Conservation (phyloP, 2,888 invertebrate species). For the Holacanthella duospinosa region DNA sequence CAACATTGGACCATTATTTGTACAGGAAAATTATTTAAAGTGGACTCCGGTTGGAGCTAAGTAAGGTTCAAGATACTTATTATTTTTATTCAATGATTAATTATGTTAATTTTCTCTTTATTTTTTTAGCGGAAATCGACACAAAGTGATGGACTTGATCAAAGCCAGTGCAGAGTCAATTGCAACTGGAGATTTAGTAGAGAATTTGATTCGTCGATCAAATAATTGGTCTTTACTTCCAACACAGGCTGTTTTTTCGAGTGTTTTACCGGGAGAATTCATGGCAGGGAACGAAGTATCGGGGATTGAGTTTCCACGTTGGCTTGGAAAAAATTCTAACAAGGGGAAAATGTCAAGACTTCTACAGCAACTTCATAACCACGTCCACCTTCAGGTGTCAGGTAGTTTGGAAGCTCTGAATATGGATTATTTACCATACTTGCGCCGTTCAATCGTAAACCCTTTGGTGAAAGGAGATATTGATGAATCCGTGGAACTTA, state of each 20-base stretch:
- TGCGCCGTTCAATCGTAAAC: slow-evolving; percentile 61
- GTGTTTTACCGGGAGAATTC: slow-evolving; percentile 76
- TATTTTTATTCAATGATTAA: background rate
- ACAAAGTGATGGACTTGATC: slow-evolving; percentile 55
- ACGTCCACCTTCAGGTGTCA: slow-evolving; percentile 59
- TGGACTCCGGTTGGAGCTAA: slow-evolving; percentile 64
- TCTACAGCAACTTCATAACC: slow-evolving; percentile 72
- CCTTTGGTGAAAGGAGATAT: slow-evolving; percentile 61
- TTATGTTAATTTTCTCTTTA: no score
- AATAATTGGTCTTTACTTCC: slow-evolving; percentile 77
- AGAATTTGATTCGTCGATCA: slow-evolving; percentile 61
- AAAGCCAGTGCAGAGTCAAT: slow-evolving; percentile 77
- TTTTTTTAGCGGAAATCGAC: slow-evolving; percentile 44
- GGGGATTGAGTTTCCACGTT: slow-evolving; percentile 81
- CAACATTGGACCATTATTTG: slow-evolving; percentile 87
- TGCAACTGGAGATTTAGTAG: slow-evolving; percentile 73
- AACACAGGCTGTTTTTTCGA: slow-evolving; percentile 73
- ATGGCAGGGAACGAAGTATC: slow-evolving; percentile 68
- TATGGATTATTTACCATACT: slow-evolving; percentile 72
- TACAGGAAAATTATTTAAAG: slow-evolving; percentile 89
- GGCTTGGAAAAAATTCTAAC: slow-evolving; percentile 93
- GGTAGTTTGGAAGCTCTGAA: slow-evolving; percentile 71
- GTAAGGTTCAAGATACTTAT: slow-evolving; percentile 43
- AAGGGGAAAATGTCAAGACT: slow-evolving; percentile 68
- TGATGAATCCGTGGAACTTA: slow-evolving; percentile 60